Percentiles rank a stretch among this genome's conserved stretches.
Conservation (phyloP, 2,888 invertebrate species). For the Synergus laeviventris region DNA sequence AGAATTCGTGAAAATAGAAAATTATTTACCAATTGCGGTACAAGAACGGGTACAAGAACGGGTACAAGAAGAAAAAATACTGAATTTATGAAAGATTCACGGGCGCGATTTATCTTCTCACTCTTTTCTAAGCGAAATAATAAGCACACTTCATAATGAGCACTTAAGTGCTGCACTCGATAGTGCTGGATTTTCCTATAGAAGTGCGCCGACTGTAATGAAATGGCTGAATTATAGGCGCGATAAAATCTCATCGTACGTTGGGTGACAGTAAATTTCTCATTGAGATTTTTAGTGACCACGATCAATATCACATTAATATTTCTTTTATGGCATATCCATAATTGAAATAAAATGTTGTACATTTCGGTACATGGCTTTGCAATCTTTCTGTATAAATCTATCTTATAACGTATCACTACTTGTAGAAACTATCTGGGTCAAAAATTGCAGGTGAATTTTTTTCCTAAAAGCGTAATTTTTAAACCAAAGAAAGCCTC, state of each 20-base stretch:
- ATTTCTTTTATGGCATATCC: too few relatives aligned
- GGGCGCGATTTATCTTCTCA: not conserved
- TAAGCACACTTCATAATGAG: slow-evolving; percentile 11
- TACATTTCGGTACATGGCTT: too few relatives aligned
- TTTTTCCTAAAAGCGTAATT: not conserved
- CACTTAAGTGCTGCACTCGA: slow-evolving; percentile 15
- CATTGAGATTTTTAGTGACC: not conserved
- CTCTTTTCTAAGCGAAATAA: slow-evolving; percentile 8
- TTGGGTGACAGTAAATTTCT: slow-evolving; percentile 4
- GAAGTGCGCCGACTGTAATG: not conserved
- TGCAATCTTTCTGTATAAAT: too few relatives aligned
- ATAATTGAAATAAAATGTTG: too few relatives aligned
- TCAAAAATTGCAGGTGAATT: not conserved
- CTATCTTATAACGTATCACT: too few relatives aligned
- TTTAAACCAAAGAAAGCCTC: not conserved
- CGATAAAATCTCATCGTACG: slow-evolving; percentile 15
- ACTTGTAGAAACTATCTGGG: too few relatives aligned
- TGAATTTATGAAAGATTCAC: slow-evolving; percentile 19
- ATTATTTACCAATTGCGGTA: too few relatives aligned
- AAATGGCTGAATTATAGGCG: slow-evolving; percentile 18
- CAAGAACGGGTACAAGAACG: too few relatives aligned
- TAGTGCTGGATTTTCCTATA: not conserved
- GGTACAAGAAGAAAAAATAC: too few relatives aligned
- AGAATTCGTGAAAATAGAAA: not conserved
- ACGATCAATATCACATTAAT: not conserved